Percentiles rank a stretch among this genome's conserved stretches.
Evolutionary conservation across 2,113 vertebrate species (phyloP).

Genomic region (Cyphomyrus discorhynchus): DNA sequence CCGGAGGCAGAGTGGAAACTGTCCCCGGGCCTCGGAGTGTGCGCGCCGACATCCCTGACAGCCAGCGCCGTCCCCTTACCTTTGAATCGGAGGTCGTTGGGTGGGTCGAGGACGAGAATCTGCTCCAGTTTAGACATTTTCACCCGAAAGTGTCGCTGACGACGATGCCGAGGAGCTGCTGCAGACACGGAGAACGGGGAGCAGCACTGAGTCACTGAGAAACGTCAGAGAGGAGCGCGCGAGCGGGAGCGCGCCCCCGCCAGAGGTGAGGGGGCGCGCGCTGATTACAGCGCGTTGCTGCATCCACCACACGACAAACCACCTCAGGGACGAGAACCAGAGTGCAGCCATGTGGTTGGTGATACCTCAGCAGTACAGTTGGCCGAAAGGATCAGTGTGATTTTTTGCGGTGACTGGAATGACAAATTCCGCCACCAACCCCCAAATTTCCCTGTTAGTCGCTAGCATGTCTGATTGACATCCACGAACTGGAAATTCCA

Average conservation of each 20-base stretch:
- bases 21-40: background rate
- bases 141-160: conserved; percentile 55
- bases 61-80: conserved; percentile 54
- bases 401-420: too few species aligned
- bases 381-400: too few species aligned
- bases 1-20: conserved; percentile 40
- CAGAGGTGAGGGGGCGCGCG: too few species aligned
- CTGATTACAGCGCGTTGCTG: too few species aligned
- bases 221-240: conserved; percentile 42
- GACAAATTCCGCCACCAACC: too few species aligned
- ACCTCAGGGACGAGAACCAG: too few species aligned
- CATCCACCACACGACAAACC: too few species aligned
- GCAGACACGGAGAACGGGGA: conserved; percentile 43
- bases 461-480: background rate
- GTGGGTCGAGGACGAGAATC: conserved; percentile 81
- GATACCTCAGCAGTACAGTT: too few species aligned
- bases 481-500: background rate
- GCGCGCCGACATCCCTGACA: background rate
- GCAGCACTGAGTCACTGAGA: conserved; percentile 50
- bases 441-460: too few species aligned
- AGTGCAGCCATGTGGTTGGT: too few species aligned
- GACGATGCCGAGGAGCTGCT: conserved; percentile 43
- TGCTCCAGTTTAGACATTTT: conserved; percentile 91
- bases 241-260: conserved; percentile 34
- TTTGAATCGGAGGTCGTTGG: conserved; percentile 88